Base-by-base conservation (phyloP, 2,797 vertebrate genomes). In the Brachyalestes nurse region DNA sequence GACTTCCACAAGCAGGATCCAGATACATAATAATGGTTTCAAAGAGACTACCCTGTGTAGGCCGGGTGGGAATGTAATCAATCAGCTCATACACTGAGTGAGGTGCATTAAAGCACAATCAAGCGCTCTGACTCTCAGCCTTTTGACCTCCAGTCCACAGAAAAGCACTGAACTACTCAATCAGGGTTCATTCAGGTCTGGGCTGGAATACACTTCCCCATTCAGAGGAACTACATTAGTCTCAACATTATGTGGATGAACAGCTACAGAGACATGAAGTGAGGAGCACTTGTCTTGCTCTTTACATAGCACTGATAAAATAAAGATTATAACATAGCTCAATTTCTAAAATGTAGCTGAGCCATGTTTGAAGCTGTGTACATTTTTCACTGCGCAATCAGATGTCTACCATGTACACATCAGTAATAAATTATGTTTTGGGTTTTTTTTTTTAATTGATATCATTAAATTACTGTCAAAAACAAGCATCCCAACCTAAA, bases 181-280 rank as follows among this genome's bases (percentile, higher is more conserved):
- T 81, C 78, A 72, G 28, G 28, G 58, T 49, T 78, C 45, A 19
- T 75, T 81, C 53, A 67, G 58, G 28, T 60, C 47, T 62, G 47
- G 21, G 38, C 10, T 57, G 1, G 16, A 65, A 66, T 28, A 57
- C 49, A 42, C 17, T 25, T 65, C 38, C 65, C 2, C 21, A 25
- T 72, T 40, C 28, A 47, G 16, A 58, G 16, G 8, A 19, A 47
- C 17, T 67, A 38, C 60, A 72, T 78, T 64, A 28, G 25, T n/a
- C 12, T 28, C 5, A 57, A 51, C 53, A 67, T 81, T 58, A 21
- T 25, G 9, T 16, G 23, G 69, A 13, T n/a, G 51, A 78, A 60
- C 5, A 78, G 25, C 53, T 69, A 16, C 6, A 16, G 64, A 40
- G 45, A 61, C 55, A 6, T 23, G 9, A 64, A 42, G 34, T 14